Conservation (phyloP, 1,140 invertebrate genomes). For the Drosophila melanogaster region DNA sequence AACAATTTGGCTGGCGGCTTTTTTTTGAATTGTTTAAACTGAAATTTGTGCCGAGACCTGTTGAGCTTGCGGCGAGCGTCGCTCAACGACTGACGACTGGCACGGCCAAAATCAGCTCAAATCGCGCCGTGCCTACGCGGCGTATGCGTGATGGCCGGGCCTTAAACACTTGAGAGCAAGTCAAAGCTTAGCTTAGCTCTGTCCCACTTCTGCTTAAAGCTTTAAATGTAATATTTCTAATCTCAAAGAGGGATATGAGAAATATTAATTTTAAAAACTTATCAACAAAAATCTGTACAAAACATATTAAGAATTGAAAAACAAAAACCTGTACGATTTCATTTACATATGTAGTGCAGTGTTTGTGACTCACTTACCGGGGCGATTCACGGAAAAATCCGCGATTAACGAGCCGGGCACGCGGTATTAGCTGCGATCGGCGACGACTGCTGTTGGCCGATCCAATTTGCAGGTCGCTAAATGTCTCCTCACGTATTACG, state of each 20-base stretch:
- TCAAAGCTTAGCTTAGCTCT: not conserved
- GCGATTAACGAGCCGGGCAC: conserved; percentile 90
- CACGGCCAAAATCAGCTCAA: conserved; percentile 13
- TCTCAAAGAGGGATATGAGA: too few relatives aligned
- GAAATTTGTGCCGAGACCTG: conserved; percentile 45
- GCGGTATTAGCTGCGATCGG: conserved; percentile 90
- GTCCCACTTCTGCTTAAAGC: conserved; percentile 8
- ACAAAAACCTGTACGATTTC: too few relatives aligned
- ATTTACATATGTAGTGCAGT: not conserved
- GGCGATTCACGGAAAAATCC: conserved; percentile 88
- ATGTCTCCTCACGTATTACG: conserved; percentile 90
- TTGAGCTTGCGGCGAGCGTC: conserved; percentile 53
- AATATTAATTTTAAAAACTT: too few relatives aligned
- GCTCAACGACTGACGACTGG: conserved; percentile 53
- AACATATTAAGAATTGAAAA: not conserved
- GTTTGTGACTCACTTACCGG: conserved; percentile 73
- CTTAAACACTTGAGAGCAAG: conserved; percentile 49
- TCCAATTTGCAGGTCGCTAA: conserved; percentile 87
- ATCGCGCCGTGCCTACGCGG: conserved; percentile 27
- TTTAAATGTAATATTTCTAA: too few relatives aligned
- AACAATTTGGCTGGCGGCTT: conserved; percentile 41
- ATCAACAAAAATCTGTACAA: not conserved
- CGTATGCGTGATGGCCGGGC: conserved; percentile 62
- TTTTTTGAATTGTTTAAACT: conserved; percentile 26
- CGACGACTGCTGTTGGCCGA: conserved; percentile 87